Evolutionary conservation across 2,113 vertebrate genomes (phyloP).

Genomic region (Eretmochelys imbricata): DNA sequence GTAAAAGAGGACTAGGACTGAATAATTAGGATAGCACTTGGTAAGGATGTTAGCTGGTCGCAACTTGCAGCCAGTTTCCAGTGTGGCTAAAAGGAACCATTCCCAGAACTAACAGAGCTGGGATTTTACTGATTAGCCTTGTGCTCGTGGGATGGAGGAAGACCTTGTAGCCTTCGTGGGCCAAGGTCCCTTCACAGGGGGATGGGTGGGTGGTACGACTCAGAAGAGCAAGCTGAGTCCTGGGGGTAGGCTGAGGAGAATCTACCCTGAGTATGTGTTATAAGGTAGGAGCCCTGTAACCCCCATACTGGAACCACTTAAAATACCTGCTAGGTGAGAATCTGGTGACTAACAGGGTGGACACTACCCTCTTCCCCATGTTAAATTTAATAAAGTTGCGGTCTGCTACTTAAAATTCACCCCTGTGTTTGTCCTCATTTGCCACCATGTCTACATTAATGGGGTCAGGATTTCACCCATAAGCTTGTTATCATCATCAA

Average conservation of each 20-base stretch:
- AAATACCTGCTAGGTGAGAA: neutral
- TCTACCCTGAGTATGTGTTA: neutral
- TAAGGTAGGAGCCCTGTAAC: neutral
- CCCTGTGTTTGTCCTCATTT: neutral
- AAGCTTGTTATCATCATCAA: constrained; percentile 67
- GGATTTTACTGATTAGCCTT: neutral
- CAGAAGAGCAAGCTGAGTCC: neutral
- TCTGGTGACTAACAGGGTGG: neutral
- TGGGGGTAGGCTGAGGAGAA: neutral
- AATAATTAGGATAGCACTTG: neutral
- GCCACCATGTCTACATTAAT: neutral
- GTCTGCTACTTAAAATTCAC: neutral
- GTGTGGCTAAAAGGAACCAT: neutral
- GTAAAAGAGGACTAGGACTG: neutral
- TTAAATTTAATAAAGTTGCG: neutral
- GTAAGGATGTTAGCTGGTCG: neutral
- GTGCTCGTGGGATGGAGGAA: neutral
- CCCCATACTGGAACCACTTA: neutral
- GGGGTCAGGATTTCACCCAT: constrained; percentile 63
- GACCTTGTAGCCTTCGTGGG: neutral
- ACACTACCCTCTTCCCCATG: neutral
- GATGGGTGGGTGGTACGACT: neutral
- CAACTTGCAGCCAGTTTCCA: neutral
- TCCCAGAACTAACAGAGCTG: neutral
- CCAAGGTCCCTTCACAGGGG: neutral